Evolutionary conservation across 2,797 vertebrate species (phyloP).

Genomic region (Pipistrellus kuhlii): DNA sequence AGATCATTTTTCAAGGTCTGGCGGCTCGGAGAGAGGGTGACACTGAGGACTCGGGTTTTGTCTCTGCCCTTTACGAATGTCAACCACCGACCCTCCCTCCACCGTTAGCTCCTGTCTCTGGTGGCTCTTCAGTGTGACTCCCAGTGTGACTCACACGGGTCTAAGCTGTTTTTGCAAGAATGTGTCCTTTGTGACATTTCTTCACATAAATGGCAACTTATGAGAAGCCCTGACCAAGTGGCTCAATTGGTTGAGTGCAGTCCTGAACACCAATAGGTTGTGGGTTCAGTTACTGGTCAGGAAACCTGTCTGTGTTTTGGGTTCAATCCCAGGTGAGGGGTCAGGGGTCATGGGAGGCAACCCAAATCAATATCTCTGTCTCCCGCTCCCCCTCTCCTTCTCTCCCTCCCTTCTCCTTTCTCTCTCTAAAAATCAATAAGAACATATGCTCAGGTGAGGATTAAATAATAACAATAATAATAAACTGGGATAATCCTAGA

Average conservation of each 20-base stretch:
- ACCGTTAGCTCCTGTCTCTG: neutral
- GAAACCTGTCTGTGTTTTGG: too few species aligned
- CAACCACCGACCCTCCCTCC: accelerated
- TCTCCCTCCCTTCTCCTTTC: neutral
- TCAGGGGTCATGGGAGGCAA: too few species aligned
- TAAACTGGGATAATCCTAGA: neutral
- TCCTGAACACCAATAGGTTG: neutral
- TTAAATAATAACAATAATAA: neutral
- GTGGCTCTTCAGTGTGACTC: neutral
- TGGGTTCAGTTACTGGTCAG: neutral
- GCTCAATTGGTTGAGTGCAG: neutral
- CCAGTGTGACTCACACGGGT: neutral
- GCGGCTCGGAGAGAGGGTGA: neutral
- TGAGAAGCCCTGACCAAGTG: neutral
- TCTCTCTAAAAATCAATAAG: neutral
- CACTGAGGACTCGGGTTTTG: neutral
- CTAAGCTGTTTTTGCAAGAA: neutral
- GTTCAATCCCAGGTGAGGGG: neutral
- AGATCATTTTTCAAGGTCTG: neutral
- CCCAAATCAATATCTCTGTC: neutral
- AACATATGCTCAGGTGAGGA: neutral
- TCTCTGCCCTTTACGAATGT: neutral
- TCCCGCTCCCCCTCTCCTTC: too few species aligned
- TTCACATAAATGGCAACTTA: neutral
- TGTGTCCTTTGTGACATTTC: neutral